Evolutionary conservation across 1,140 invertebrate species (phyloP).

Genomic region (Rhyacophila brunnea): DNA sequence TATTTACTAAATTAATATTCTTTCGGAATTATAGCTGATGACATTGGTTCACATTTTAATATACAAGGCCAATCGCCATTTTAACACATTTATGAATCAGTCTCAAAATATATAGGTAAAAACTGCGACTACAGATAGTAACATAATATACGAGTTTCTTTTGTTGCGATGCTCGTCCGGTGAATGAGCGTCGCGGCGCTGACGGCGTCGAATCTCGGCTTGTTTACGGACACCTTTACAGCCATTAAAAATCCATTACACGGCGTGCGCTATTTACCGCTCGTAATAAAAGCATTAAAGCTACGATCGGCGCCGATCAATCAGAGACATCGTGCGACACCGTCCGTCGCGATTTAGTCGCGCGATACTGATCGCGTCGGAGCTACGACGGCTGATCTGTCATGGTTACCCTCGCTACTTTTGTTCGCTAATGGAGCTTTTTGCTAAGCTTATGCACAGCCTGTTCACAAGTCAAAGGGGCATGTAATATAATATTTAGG

Average conservation of each 20-base stretch:
- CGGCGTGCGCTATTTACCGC: conserved; percentile 8
- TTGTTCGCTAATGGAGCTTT: conserved; percentile 8
- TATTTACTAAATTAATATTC: too few relatives aligned
- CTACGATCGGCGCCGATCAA: conserved; percentile 23
- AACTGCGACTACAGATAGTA: too few relatives aligned
- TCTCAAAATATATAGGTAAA: too few relatives aligned
- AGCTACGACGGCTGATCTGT: not conserved
- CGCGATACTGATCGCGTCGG: not conserved
- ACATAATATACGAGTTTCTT: too few relatives aligned
- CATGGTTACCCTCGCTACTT: not conserved
- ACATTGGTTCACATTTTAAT: too few relatives aligned
- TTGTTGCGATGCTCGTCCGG: too few relatives aligned
- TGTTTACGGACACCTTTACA: not conserved
- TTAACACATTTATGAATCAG: too few relatives aligned
- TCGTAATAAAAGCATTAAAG: conserved; percentile 19
- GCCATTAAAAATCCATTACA: conserved; percentile 30
- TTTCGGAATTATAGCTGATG: too few relatives aligned
- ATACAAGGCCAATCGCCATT: too few relatives aligned
- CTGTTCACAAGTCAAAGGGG: too few relatives aligned
- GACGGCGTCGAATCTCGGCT: conserved; percentile 3
- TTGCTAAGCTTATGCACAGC: not conserved
- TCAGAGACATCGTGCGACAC: not conserved
- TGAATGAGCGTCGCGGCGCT: not conserved
- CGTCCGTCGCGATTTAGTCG: not conserved
- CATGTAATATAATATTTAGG: too few relatives aligned